A percentile compares a stretch with the other conserved stretches of the same genome.
Evolutionary conservation across 2,888 invertebrate species (phyloP).

Genomic region (Eristalis intricaria): DNA sequence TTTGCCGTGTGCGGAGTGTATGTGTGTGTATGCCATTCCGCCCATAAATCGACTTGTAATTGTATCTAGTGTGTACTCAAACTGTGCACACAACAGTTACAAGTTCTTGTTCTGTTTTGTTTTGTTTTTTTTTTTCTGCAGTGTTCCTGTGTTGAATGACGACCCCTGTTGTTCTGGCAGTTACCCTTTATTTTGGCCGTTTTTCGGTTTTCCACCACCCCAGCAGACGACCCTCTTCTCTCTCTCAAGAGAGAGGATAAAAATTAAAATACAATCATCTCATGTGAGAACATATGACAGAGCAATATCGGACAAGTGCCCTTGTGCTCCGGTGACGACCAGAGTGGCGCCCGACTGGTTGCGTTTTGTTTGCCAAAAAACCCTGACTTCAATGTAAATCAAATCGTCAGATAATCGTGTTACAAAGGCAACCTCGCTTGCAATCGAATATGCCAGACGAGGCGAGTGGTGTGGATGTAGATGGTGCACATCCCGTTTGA

Average conservation of each 20-base stretch:
- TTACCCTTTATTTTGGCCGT: conserved; percentile 70
- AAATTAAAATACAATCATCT: conserved; percentile 73
- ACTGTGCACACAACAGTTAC: conserved; percentile 70
- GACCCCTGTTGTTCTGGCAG: conserved; percentile 48
- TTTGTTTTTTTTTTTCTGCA: not conserved
- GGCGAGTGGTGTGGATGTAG: conserved; percentile 22
- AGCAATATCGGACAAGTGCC: conserved; percentile 74
- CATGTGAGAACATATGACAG: conserved; percentile 74
- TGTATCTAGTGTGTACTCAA: conserved; percentile 74
- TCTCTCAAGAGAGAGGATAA: conserved; percentile 42
- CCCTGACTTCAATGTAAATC: conserved; percentile 75
- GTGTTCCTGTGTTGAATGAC: not conserved
- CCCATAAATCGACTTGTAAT: conserved; percentile 73
- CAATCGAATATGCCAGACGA: conserved; percentile 45
- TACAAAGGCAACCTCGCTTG: conserved; percentile 78
- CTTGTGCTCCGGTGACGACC: conserved; percentile 27
- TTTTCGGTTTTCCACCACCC: conserved; percentile 64
- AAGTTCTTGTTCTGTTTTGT: conserved; percentile 38
- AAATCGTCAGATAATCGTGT: conserved; percentile 81
- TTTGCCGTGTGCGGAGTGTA: conserved; percentile 7
- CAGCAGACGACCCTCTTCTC: conserved; percentile 47
- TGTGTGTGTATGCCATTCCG: conserved; percentile 50
- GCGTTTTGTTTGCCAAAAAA: conserved; percentile 66
- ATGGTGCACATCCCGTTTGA: conserved; percentile 59
- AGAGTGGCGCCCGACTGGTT: conserved; percentile 9